Conservation (phyloP, 2,797 vertebrate genomes). For the Poeciliopsis turneri region DNA sequence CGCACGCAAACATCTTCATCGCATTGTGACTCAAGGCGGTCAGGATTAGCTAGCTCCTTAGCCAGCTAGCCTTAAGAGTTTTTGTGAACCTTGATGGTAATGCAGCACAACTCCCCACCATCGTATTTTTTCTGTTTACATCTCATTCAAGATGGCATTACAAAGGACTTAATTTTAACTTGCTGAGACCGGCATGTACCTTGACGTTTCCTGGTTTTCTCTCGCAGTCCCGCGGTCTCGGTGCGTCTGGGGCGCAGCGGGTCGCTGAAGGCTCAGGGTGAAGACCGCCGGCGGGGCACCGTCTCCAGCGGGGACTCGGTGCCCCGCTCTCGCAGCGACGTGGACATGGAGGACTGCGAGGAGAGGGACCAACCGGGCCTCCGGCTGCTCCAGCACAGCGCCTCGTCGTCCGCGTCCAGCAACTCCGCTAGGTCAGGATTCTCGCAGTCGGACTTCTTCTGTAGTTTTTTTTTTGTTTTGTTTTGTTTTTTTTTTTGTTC, state of each 20-base stretch:
- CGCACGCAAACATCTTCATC: too few species aligned
- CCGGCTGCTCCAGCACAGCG: slow-evolving; percentile 86
- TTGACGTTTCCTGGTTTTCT: slow-evolving; percentile 29
- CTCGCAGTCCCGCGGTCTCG: slow-evolving; percentile 73
- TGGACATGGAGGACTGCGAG: slow-evolving; percentile 93
- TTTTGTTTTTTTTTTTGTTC: neutral
- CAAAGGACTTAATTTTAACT: too few species aligned
- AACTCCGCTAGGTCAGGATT: slow-evolving; percentile 85
- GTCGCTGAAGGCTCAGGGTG: slow-evolving; percentile 92
- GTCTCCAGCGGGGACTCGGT: slow-evolving; percentile 83
- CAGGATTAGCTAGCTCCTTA: too few species aligned
- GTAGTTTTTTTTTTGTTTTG: neutral
- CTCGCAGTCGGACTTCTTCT: too few species aligned
- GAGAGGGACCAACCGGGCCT: slow-evolving; percentile 82
- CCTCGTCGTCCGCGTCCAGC: slow-evolving; percentile 88
- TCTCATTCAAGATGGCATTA: too few species aligned
- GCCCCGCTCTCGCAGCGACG: slow-evolving; percentile 91
- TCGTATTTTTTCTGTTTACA: too few species aligned
- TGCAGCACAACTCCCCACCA: too few species aligned
- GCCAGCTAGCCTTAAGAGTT: too few species aligned
- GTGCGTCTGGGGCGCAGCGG: slow-evolving; percentile 91
- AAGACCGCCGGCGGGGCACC: slow-evolving; percentile 85
- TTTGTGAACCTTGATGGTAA: too few species aligned
- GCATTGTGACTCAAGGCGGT: too few species aligned
- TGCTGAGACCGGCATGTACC: neutral